A percentile compares a stretch with the other conserved stretches of the same genome.
Evolutionary conservation across 2,888 invertebrate genomes (phyloP).

Genomic region (Sminthurides aquaticus): DNA sequence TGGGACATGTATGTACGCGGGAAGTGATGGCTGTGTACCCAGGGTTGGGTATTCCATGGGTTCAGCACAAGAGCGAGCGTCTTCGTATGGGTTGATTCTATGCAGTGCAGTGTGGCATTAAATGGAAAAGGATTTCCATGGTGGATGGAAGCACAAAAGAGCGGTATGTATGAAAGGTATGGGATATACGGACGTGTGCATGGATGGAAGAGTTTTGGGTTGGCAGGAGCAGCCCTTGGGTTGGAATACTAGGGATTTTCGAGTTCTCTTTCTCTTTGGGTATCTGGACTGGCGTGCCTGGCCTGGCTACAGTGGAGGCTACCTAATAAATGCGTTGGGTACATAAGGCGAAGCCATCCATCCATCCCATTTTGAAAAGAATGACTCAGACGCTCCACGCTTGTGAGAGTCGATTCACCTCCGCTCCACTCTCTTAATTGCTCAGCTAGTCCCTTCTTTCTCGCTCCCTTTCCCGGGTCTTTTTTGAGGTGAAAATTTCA

Average conservation of each 20-base stretch:
- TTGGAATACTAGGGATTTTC: too few relatives aligned
- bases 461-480: slow-evolving; percentile 13
- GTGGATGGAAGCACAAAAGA: too few relatives aligned
- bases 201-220: neutral
- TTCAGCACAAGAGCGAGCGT: too few relatives aligned
- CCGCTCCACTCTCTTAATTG: slow-evolving; percentile 25
- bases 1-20: neutral
- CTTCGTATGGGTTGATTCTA: neutral
- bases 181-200: neutral
- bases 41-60: too few relatives aligned
- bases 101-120: neutral
- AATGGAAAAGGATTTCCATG: neutral
- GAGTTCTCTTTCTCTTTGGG: too few relatives aligned
- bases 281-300: too few relatives aligned
- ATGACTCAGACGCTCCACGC: slow-evolving; percentile 34
- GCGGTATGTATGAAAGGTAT: neutral
- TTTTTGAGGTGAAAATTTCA: slow-evolving; percentile 3
- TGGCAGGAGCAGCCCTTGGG: too few relatives aligned
- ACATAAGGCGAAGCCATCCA: neutral
- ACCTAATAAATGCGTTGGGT: neutral
- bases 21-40: too few relatives aligned
- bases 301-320: neutral
- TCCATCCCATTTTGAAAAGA: slow-evolving; percentile 26
- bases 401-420: slow-evolving; percentile 14
- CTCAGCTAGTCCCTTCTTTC: slow-evolving; percentile 21